Evolutionary conservation across 2,113 vertebrate species (phyloP), one percentile per base, ranked within the genome.

Genomic region (Lathamus discolor): DNA sequence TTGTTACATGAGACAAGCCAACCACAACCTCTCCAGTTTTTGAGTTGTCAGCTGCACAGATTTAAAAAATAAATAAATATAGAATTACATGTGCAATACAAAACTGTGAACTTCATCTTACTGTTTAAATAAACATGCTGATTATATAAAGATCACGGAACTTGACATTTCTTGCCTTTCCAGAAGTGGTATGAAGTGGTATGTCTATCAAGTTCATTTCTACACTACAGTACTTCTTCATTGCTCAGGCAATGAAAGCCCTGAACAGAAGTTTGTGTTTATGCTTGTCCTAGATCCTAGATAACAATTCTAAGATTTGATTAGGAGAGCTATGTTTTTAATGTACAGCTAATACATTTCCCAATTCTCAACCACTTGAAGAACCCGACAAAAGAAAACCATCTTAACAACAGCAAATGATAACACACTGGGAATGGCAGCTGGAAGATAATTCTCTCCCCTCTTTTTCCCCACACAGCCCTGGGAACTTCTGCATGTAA

Each of bases 1-100:
- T 88, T 83, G 54, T 55, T 63, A 88, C 23, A 72, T 9, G 24
- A 95, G 72, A 22, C 57, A 91, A 1, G 84, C 52, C 91, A 95
- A 83, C 35, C 31, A 76, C 27, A 89, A 92, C 74, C 79, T 37
- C 46, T 67, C 68, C 43, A 11, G 3, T n/a, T 82, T 87, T 48
- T 23, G 28, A 61, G 44, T 35, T 90, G 76, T 68, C 77, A 94
- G n/a, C 43, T 84, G 48, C 74, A 41, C 3, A 28, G 14, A 83
- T n/a, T 43, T 13, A 1, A 49, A 66, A 44, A 61, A 68, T n/a
- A 59, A 66, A 33, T 11, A 66, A 77, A 76, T 46, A 64, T 12
- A 41, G 6, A 19, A 80, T 64, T 37, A 27, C 14, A 13, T 7
- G 24, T 39, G n/a, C 52, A 79, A 31, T n/a, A 78, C 4, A 62